Evolutionary conservation across 2,113 vertebrate species (phyloP), one percentile per base, ranked within the genome.

Genomic region (Tichodroma muraria): DNA sequence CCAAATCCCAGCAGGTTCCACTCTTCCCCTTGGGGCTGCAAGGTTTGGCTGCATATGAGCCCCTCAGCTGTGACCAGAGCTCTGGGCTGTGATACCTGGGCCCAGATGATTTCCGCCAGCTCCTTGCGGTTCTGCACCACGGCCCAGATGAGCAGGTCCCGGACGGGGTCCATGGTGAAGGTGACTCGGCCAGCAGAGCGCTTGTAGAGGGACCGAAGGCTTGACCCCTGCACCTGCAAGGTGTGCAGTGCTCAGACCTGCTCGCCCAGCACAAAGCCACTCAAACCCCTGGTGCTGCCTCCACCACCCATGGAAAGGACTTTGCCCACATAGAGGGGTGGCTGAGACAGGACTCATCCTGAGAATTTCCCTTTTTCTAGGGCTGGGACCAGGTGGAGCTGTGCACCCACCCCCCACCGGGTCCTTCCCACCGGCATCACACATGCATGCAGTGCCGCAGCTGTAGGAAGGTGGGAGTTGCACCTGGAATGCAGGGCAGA

Each of bases 71-170:
- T 13, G 60, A 47, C 25, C 1, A 3, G 30, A 57, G 11, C 56
- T 71, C 40, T 37, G 45, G 40, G 50, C 17, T 75, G 72, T 19
- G 27, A 28, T 97, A 99, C 99, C 98, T 99, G 98, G 23, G 98
- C 97, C 99, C 99, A 99, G 87, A 98, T 98, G 69, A 99, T 99
- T 44, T 98, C 98, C 22, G 99, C 98, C 97, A 99, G 95, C 78
- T 99, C 98, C 93, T 71, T 98, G 52, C 97, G 98, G 95, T 98
- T 99, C 97, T 99, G 99, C n/a, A 99, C 91, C 1, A 99, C 72
- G 25, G 99, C 98, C 99, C 99, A 99, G 56, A 99, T 98, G 85
- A 99, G 99, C 42, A 99, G 98, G 88, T 99, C 99, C 0, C 98
- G 98, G 25, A 97, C 90, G 0, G 98, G 98, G 70, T 99, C 98